phyloP scores from a whole-genome alignment of 2,888 invertebrate genomes.

The Drosophila anomalipes region DNA sequence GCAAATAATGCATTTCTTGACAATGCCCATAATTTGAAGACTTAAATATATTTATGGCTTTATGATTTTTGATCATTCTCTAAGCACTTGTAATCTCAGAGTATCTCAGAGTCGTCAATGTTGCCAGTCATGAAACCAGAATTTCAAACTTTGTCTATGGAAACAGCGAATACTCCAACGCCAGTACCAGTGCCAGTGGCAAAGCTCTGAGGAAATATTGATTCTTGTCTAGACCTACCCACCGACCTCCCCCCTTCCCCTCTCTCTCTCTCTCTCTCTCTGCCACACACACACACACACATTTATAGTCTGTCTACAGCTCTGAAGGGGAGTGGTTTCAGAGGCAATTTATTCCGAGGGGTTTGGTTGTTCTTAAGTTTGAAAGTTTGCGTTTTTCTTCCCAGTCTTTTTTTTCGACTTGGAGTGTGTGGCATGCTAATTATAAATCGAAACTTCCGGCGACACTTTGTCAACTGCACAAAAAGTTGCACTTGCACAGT shows the following conservation, averaged over 20 bases:
- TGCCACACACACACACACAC: not conserved
- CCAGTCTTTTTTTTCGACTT: conserved; percentile 61
- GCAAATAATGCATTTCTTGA: not conserved
- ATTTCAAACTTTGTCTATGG: conserved; percentile 68
- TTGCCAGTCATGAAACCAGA: conserved; percentile 56
- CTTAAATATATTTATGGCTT: not conserved
- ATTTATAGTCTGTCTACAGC: conserved; percentile 14
- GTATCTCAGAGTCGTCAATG: conserved; percentile 32
- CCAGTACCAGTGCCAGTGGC: conserved; percentile 10
- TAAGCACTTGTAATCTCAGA: not conserved
- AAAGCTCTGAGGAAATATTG: conserved; percentile 72
- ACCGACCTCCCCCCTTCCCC: not conserved
- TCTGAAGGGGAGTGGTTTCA: not conserved
- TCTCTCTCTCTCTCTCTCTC: not conserved
- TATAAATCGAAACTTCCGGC: conserved; percentile 79
- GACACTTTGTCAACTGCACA: conserved; percentile 79
- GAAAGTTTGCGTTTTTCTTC: conserved; percentile 63
- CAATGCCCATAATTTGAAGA: not conserved
- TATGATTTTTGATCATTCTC: not conserved
- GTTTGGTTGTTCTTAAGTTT: conserved; percentile 44
- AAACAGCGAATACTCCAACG: conserved; percentile 4
- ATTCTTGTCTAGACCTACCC: conserved; percentile 54
- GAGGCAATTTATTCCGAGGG: not conserved
- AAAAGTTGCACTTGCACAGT: conserved; percentile 36
- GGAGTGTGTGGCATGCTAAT: conserved; percentile 79